phyloP scores from a whole-genome alignment of 2,797 vertebrate species.

The Florisuga fusca region DNA sequence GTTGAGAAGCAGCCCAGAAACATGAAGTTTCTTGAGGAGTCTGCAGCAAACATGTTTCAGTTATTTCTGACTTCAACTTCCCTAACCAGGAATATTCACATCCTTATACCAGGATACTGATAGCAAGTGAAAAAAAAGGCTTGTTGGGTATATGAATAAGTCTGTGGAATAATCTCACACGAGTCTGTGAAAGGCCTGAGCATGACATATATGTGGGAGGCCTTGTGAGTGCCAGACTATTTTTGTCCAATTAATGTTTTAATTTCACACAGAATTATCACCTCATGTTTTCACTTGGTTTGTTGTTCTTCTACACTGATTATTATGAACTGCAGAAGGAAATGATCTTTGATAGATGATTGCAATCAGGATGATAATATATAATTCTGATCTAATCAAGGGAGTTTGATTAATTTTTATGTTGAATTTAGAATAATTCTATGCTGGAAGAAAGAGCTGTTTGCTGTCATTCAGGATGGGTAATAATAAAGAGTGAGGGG shows the following conservation, averaged over 20 bases:
- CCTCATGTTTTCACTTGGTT: background rate
- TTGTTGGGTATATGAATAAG: background rate
- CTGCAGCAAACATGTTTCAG: background rate
- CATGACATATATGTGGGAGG: background rate
- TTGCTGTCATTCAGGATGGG: slow-evolving; percentile 57
- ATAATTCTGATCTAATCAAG: slow-evolving; percentile 83
- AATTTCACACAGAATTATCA: slow-evolving; percentile 12
- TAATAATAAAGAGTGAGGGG: slow-evolving; percentile 16
- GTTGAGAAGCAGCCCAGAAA: background rate
- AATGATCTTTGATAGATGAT: slow-evolving; percentile 80
- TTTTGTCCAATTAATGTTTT: background rate
- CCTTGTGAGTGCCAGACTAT: background rate
- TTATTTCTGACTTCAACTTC: background rate
- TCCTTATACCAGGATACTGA: background rate
- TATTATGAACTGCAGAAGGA: slow-evolving; percentile 72
- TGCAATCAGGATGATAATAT: slow-evolving; percentile 82
- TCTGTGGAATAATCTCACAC: background rate
- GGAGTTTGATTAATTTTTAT: slow-evolving; percentile 80
- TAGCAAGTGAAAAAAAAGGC: background rate
- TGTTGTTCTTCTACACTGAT: slow-evolving; percentile 71
- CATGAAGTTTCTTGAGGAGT: background rate
- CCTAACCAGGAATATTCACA: background rate
- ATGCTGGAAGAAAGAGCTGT: slow-evolving; percentile 42
- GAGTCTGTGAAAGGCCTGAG: background rate
- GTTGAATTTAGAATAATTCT: slow-evolving; percentile 71